phyloP scores from a whole-genome alignment of 53 echinoderm and acorn worm species.

The Crossaster papposus region DNA sequence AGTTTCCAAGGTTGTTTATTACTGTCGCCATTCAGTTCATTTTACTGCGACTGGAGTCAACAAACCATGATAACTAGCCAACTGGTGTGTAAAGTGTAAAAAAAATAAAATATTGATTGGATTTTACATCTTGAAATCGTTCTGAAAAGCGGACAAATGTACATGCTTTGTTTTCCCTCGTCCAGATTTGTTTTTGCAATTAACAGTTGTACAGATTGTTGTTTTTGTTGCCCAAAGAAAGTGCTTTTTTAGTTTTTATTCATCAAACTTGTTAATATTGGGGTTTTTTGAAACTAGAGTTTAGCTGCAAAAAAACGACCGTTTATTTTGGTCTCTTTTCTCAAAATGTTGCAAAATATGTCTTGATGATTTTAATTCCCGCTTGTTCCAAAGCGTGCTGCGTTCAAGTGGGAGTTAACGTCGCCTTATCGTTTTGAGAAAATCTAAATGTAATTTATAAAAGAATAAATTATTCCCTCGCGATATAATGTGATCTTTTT shows the following conservation, averaged over 20 bases:
- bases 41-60: neutral
- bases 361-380: too few relatives aligned
- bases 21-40: neutral
- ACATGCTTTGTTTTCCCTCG: neutral
- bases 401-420: neutral
- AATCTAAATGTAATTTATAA: too few relatives aligned
- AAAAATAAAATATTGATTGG: neutral
- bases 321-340: neutral
- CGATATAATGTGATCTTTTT: too few relatives aligned
- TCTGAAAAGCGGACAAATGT: neutral
- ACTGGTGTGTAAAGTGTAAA: conserved; percentile 35
- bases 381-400: neutral
- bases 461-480: too few relatives aligned
- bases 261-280: neutral
- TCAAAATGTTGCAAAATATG: neutral
- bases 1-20: conserved; percentile 3
- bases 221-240: conserved; percentile 8
- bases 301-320: neutral
- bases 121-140: neutral
- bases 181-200: neutral
- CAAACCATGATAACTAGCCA: neutral
- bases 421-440: too few relatives aligned
- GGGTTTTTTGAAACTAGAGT: neutral
- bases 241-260: neutral
- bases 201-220: neutral